These are phyloP conservation scores for Corydoras maculifer DNA, from an alignment of 2,113 vertebrate species.

Conservation along the genomic window DNA sequence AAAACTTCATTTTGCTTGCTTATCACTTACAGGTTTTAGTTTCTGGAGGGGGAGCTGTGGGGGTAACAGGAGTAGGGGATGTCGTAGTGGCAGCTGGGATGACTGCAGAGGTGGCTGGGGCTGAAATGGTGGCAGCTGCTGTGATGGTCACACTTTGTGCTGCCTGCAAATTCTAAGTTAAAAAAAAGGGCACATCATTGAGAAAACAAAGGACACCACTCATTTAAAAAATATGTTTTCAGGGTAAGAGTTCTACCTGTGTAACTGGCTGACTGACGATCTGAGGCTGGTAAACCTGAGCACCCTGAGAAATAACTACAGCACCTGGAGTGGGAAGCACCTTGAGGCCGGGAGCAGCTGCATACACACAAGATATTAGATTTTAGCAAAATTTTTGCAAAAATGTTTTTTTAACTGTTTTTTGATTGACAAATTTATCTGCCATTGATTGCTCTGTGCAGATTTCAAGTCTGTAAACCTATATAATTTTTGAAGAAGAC, in stretches of 20 bases:
- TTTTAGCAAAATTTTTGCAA: too few species aligned
- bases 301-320: constrained; percentile 85
- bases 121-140: constrained; percentile 20
- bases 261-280: constrained; percentile 70
- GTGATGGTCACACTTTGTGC: constrained; percentile 23
- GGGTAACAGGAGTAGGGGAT: constrained; percentile 35
- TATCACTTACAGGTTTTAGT: constrained; percentile 24
- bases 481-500: too few species aligned
- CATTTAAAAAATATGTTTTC: background rate
- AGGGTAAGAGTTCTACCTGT: constrained; percentile 64
- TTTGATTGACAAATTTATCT: too few species aligned
- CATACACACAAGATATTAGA: background rate
- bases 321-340: constrained; percentile 73
- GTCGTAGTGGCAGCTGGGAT: constrained; percentile 1
- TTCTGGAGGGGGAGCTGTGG: constrained; percentile 10
- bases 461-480: too few species aligned
- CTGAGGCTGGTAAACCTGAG: constrained; percentile 87
- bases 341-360: constrained; percentile 65
- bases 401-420: too few species aligned
- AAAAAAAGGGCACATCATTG: background rate
- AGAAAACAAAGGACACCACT: background rate
- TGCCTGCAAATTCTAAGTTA: constrained; percentile 8
- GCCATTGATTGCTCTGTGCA: too few species aligned
- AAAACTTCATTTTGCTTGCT: too few species aligned
- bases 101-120: constrained; percentile 37